Percentiles rank a stretch among this genome's conserved stretches.
These are phyloP conservation scores for Nephrotoma appendiculata DNA, from an alignment of 2,888 invertebrate species.

Conservation along the genomic window DNA sequence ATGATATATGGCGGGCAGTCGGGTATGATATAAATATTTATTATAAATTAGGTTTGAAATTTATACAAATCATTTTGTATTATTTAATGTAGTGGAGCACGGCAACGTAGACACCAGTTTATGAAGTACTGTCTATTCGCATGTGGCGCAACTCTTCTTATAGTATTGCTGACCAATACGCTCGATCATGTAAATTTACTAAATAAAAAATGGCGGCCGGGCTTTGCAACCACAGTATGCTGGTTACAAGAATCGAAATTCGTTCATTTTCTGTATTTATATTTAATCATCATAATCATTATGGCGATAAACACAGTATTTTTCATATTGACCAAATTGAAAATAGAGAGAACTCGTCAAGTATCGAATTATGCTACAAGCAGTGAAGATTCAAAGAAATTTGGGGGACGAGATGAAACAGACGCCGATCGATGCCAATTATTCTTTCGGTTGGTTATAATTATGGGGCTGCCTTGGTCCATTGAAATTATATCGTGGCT, in stretches of 20 bases:
- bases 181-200: background rate
- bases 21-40: background rate
- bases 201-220: background rate
- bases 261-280: slow-evolving; percentile 22
- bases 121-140: background rate
- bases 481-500: slow-evolving; percentile 54
- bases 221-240: background rate
- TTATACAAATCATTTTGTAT: background rate
- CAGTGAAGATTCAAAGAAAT: background rate
- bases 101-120: background rate
- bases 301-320: slow-evolving; percentile 25
- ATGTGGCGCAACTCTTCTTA: background rate
- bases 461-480: slow-evolving; percentile 67
- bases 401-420: background rate
- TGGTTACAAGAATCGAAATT: slow-evolving; percentile 3
- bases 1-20: slow-evolving; percentile 61
- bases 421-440: background rate
- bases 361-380: background rate
- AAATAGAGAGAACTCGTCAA: background rate
- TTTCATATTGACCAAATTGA: slow-evolving; percentile 19
- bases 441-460: slow-evolving; percentile 26
- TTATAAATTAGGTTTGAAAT: background rate
- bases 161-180: background rate
- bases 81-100: background rate
- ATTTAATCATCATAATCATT: slow-evolving; percentile 24